Conservation (phyloP, 1,140 invertebrate species). For the Nymphalis io region DNA sequence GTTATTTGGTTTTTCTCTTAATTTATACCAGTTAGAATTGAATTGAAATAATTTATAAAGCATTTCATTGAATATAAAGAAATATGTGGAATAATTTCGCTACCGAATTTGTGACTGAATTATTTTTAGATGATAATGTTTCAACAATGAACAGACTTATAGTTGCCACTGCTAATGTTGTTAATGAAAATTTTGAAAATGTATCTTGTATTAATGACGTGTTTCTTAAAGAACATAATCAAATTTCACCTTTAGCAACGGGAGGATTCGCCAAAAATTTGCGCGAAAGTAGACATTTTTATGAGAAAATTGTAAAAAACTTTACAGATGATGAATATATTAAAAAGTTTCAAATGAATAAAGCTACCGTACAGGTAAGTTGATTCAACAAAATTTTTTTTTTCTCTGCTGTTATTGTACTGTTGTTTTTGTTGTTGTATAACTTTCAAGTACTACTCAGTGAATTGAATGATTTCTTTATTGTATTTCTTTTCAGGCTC, state of each 20-base stretch:
- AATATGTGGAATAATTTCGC: conserved; percentile 50
- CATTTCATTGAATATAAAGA: background rate
- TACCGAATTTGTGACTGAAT: conserved; percentile 63
- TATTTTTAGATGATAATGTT: conserved; percentile 70
- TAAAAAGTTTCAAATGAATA: conserved; percentile 63
- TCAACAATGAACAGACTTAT: conserved; percentile 60
- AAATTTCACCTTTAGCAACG: conserved; percentile 18
- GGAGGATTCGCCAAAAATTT: conserved; percentile 15
- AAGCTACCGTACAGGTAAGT: conserved; percentile 62
- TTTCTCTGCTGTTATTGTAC: too few species aligned
- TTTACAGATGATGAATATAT: conserved; percentile 62
- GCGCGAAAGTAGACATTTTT: conserved; percentile 43
- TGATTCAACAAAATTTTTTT: background rate
- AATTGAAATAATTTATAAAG: background rate
- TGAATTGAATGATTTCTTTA: background rate
- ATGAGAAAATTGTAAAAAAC: conserved; percentile 51
- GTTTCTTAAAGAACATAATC: conserved; percentile 50
- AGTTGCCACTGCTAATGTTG: conserved; percentile 63
- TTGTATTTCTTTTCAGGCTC: conserved; percentile 53
- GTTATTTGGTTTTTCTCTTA: too few species aligned
- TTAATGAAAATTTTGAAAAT: conserved; percentile 67
- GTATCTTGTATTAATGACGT: conserved; percentile 48
- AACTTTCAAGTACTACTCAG: too few species aligned
- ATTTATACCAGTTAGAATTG: too few species aligned
- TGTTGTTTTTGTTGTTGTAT: too few species aligned